Conservation (phyloP, 2,797 vertebrate species). For the Chaunax sp. region DNA sequence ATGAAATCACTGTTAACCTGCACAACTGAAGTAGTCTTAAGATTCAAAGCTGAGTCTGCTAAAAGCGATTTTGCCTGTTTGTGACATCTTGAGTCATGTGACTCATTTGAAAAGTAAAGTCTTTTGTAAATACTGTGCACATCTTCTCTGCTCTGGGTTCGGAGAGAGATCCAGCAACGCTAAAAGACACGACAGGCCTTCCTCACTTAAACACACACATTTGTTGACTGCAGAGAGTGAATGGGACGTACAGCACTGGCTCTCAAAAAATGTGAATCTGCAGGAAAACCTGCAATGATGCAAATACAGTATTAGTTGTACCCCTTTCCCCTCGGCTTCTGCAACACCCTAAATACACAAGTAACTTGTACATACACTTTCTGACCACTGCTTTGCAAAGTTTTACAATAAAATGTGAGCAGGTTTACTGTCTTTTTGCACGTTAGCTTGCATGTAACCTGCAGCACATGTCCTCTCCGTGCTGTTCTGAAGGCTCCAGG, state of each 20-base stretch:
- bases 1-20: not conserved
- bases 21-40: constrained; percentile 5
- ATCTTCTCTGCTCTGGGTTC: constrained; percentile 40
- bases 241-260: constrained; percentile 45
- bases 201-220: constrained; percentile 68
- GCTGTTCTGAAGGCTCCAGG: constrained; percentile 53
- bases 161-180: no score
- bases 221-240: constrained; percentile 68
- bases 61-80: not conserved
- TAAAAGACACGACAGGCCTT: no score
- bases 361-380: constrained; percentile 80
- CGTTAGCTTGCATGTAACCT: constrained; percentile 79
- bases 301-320: constrained; percentile 56
- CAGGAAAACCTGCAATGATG: constrained; percentile 25
- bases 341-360: constrained; percentile 53
- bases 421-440: constrained; percentile 72
- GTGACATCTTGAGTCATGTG: constrained; percentile 8
- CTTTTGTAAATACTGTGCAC: constrained; percentile 58
- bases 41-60: constrained; percentile 6
- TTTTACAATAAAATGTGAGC: constrained; percentile 30
- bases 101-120: no score
- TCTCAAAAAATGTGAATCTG: constrained; percentile 62
- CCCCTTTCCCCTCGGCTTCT: constrained; percentile 50
- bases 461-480: constrained; percentile 43
- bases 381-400: constrained; percentile 63